Conservation (phyloP, 2,888 invertebrate species). For the Chrysina gloriosa region DNA sequence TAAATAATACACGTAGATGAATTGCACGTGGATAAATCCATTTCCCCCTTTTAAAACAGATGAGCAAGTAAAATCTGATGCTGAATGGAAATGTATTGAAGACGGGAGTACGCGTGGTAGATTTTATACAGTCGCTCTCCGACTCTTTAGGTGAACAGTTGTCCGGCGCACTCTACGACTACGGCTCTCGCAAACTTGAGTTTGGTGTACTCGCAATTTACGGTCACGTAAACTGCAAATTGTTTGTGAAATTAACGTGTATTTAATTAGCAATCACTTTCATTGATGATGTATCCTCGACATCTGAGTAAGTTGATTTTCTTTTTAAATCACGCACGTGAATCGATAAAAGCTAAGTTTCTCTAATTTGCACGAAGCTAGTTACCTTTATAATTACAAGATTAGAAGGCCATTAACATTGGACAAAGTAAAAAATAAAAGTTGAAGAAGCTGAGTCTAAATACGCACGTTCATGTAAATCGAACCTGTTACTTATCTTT, state of each 20-base stretch:
- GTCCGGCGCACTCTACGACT: slow-evolving; percentile 2
- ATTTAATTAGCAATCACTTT: neutral
- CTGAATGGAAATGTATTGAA: slow-evolving; percentile 28
- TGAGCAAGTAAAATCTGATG: slow-evolving; percentile 19
- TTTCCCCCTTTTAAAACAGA: slow-evolving; percentile 32
- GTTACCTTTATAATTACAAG: slow-evolving; percentile 7
- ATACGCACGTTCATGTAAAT: slow-evolving; percentile 10
- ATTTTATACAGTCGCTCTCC: slow-evolving; percentile 14
- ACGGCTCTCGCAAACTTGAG: slow-evolving; percentile 17
- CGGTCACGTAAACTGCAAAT: neutral
- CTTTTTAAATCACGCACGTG: neutral
- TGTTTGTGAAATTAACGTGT: slow-evolving; percentile 19
- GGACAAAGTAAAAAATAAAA: neutral
- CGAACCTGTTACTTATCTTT: neutral
- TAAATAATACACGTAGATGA: slow-evolving; percentile 12
- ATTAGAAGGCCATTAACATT: slow-evolving; percentile 18
- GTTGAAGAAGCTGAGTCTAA: neutral
- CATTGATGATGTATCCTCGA: neutral
- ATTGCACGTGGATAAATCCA: slow-evolving; percentile 34
- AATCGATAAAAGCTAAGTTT: slow-evolving; percentile 8
- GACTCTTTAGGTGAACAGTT: slow-evolving; percentile 7
- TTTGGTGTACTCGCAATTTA: slow-evolving; percentile 10
- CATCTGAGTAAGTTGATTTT: slow-evolving; percentile 4
- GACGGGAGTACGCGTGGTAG: slow-evolving; percentile 15
- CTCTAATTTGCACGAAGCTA: neutral